These are phyloP conservation scores for Calypte anna DNA, from an alignment of 2,113 vertebrate genomes.

Conservation along the genomic window DNA sequence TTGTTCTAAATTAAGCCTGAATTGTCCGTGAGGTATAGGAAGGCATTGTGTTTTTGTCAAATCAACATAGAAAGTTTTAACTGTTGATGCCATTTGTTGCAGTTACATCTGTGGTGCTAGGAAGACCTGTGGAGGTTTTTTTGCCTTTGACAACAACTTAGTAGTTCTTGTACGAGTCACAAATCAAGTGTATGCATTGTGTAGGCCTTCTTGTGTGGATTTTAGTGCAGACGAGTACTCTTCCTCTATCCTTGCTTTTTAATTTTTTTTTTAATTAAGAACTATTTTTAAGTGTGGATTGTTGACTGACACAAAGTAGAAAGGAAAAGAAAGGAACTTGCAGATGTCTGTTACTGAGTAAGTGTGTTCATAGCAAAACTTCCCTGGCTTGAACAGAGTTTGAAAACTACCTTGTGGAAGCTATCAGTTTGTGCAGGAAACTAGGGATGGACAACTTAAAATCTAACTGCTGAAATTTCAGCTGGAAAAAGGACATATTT, in stretches of 20 bases:
- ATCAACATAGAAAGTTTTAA: neutral
- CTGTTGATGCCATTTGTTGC: neutral
- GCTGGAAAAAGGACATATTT: neutral
- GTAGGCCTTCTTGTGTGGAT: neutral
- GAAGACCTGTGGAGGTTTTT: neutral
- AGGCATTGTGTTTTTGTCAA: neutral
- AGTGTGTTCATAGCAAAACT: neutral
- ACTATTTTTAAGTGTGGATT: neutral
- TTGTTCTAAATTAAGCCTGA: neutral
- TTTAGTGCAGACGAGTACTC: neutral
- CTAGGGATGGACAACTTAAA: neutral
- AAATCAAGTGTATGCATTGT: fast-evolving
- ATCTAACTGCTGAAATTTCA: neutral
- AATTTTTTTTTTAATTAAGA: neutral
- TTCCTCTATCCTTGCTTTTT: fast-evolving
- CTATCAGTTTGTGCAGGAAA: neutral
- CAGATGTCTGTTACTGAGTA: neutral
- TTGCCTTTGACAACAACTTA: neutral
- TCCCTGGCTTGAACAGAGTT: neutral
- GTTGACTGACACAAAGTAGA: neutral
- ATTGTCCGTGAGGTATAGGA: neutral
- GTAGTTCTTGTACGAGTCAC: neutral
- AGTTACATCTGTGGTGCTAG: neutral
- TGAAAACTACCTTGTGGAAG: neutral
- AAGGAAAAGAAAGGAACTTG: neutral